Percentiles rank a stretch among this genome's conserved stretches.
These are phyloP conservation scores for Isurus oxyrinchus DNA, from an alignment of 2,113 vertebrate genomes.

Conservation along the genomic window DNA sequence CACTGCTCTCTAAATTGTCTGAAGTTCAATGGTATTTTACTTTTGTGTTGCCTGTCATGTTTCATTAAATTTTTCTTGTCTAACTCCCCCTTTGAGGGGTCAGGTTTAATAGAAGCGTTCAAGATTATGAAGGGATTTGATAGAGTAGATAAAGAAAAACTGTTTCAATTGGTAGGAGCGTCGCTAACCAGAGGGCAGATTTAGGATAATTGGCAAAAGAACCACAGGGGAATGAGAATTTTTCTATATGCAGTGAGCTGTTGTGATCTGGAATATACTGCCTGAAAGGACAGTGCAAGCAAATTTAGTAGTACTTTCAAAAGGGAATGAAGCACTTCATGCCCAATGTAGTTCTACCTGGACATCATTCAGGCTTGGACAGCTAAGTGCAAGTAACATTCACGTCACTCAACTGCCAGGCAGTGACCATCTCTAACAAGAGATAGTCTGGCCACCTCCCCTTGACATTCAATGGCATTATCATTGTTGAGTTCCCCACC, in stretches of 20 bases:
- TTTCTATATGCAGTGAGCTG: not conserved
- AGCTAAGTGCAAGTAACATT: not conserved
- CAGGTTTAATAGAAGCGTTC: not conserved
- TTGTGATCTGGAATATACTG: not conserved
- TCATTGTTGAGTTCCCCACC: not conserved
- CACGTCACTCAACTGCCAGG: not conserved
- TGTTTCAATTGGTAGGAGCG: not conserved
- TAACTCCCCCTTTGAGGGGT: not conserved
- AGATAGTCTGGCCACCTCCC: not conserved
- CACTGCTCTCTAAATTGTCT: not conserved
- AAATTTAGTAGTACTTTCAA: not conserved
- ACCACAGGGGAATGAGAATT: not conserved
- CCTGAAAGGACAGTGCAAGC: not conserved
- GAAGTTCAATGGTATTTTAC: not conserved
- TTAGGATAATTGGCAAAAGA: not conserved
- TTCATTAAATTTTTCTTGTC: not conserved
- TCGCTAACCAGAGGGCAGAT: not conserved
- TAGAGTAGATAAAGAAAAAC: not conserved
- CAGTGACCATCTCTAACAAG: not conserved
- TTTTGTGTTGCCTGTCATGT: not conserved
- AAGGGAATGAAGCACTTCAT: not conserved
- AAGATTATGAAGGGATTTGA: not conserved
- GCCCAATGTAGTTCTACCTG: not conserved
- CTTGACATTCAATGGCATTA: not conserved
- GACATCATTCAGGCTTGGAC: not conserved